Conservation (phyloP, 2,888 invertebrate species). For the Heteromyza rotundicornis region DNA sequence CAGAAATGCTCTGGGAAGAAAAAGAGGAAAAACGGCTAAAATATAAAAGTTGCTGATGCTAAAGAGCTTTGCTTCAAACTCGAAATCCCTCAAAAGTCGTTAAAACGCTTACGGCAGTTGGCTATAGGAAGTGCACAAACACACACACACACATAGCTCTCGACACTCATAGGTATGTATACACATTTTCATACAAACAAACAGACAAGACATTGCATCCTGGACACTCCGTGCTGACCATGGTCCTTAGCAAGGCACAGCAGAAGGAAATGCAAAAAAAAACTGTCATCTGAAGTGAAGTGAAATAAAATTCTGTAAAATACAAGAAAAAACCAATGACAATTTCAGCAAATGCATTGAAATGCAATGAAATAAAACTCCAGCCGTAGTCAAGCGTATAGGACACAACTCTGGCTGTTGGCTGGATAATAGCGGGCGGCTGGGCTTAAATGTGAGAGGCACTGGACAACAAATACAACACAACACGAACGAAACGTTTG, state of each 20-base stretch:
- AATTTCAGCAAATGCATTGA: neutral
- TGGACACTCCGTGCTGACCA: too few species aligned
- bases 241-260: too few species aligned
- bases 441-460: neutral
- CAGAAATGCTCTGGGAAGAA: too few species aligned
- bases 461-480: neutral
- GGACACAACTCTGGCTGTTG: too few species aligned
- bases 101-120: neutral
- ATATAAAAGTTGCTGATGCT: constrained; percentile 4
- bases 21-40: neutral
- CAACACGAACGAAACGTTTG: neutral
- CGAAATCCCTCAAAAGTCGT: constrained; percentile 6
- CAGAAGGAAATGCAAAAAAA: too few species aligned
- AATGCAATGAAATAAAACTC: too few species aligned
- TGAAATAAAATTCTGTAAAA: neutral
- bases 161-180: neutral
- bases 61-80: neutral
- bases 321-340: too few species aligned
- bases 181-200: too few species aligned
- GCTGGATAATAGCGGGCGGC: neutral
- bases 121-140: neutral
- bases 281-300: too few species aligned
- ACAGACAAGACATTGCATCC: too few species aligned
- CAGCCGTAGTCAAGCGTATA: too few species aligned
- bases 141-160: neutral